Conservation (phyloP, 2,797 vertebrate species). For the Pteronotus mesoamericanus region DNA sequence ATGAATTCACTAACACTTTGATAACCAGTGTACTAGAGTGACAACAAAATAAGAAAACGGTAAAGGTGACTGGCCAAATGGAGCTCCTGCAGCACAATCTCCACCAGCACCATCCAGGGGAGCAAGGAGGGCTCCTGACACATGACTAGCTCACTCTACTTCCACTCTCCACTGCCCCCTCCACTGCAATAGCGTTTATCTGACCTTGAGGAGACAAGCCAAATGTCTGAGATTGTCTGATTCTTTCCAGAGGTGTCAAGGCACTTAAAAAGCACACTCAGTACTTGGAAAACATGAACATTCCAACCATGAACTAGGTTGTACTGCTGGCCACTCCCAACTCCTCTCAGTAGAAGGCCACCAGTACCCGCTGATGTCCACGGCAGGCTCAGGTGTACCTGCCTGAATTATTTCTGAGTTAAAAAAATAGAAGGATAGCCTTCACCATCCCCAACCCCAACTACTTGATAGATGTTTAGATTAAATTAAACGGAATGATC, state of each 20-base stretch:
- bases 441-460: neutral
- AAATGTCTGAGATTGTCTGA: neutral
- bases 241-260: slow-evolving; percentile 16
- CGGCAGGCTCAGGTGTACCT: neutral
- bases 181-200: neutral
- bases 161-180: neutral
- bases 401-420: neutral
- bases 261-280: neutral
- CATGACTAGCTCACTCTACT: neutral
- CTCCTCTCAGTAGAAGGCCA: neutral
- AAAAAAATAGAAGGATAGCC: neutral
- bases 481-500: neutral
- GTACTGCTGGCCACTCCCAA: neutral
- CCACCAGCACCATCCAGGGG: neutral
- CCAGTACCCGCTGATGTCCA: neutral
- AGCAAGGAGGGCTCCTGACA: neutral
- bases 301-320: neutral
- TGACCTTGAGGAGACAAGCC: slow-evolving; percentile 44
- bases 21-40: neutral
- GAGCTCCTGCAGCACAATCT: neutral
- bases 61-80: neutral
- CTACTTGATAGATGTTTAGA: neutral
- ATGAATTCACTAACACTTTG: neutral
- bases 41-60: neutral
- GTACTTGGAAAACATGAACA: neutral